Conservation (phyloP, 53 echinoderm and acorn worm genomes). For the Glandiceps talaboti region DNA sequence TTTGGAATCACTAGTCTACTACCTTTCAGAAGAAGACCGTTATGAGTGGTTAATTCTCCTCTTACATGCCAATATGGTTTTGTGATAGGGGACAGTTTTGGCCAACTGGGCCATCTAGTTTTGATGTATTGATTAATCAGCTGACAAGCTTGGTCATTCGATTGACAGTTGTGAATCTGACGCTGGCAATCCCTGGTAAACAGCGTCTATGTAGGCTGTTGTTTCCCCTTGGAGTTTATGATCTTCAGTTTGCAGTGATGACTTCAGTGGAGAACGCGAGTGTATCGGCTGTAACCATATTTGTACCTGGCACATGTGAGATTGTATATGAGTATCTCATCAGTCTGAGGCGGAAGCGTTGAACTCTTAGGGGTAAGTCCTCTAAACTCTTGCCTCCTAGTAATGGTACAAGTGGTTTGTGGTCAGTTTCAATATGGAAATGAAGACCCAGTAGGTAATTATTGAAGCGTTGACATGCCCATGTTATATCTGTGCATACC, state of each 20-base stretch:
- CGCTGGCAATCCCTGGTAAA: slow-evolving; percentile 19
- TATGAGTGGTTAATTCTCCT: too few relatives aligned
- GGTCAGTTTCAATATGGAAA: slow-evolving; percentile 35
- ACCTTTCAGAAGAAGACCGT: background rate
- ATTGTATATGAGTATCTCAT: slow-evolving; percentile 22
- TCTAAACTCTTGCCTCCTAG: slow-evolving; percentile 18
- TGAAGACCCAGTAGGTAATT: slow-evolving; percentile 22
- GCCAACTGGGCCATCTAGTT: slow-evolving; percentile 25
- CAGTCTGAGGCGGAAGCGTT: slow-evolving; percentile 36
- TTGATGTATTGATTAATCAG: slow-evolving; percentile 18
- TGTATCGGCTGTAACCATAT: slow-evolving; percentile 23
- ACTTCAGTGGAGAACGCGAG: slow-evolving; percentile 25
- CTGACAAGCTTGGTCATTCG: slow-evolving; percentile 22
- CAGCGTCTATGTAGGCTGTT: slow-evolving; percentile 10
- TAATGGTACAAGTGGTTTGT: slow-evolving; percentile 22
- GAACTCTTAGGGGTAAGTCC: slow-evolving; percentile 24
- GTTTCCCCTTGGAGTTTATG: slow-evolving; percentile 8
- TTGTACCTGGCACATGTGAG: slow-evolving; percentile 32
- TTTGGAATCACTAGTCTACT: too few relatives aligned
- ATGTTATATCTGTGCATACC: slow-evolving; percentile 2
- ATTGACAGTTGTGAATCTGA: slow-evolving; percentile 13
- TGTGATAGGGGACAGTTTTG: slow-evolving; percentile 3
- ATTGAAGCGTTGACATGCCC: background rate
- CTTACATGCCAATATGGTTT: too few relatives aligned
- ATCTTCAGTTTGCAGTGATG: background rate